A percentile compares a stretch with the other conserved stretches of the same genome.
phyloP scores from a whole-genome alignment of 2,113 vertebrate genomes.

The Shinisaurus crocodilurus region DNA sequence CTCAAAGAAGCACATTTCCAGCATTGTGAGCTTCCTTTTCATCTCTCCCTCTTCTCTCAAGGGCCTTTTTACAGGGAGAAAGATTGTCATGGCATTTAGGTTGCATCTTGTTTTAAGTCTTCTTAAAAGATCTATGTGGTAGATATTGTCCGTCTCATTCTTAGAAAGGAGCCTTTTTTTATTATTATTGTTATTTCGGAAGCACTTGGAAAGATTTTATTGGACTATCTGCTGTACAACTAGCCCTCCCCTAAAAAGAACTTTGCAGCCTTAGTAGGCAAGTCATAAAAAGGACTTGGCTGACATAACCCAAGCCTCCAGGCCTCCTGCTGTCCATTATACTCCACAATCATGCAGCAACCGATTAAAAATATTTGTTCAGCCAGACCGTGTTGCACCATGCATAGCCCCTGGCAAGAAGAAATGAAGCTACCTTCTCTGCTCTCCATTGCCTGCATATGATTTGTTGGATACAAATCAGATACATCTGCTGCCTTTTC shows the following conservation, averaged over 20 bases:
- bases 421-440: slow-evolving; percentile 25
- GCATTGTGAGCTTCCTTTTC: neutral
- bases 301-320: neutral
- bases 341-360: neutral
- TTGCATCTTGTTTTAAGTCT: neutral
- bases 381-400: too few species aligned
- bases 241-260: neutral
- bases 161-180: neutral
- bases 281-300: neutral
- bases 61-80: neutral
- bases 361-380: neutral
- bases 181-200: neutral
- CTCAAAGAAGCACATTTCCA: neutral
- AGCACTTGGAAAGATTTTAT: neutral
- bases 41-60: neutral
- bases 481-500: neutral
- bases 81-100: neutral
- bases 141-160: neutral
- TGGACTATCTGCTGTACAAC: neutral
- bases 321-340: neutral
- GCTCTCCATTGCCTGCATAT: neutral
- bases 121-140: neutral
- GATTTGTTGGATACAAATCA: neutral
- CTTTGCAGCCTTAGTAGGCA: neutral
- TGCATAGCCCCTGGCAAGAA: neutral